Percentiles rank a stretch among this genome's conserved stretches.
These are phyloP conservation scores for Diadromus collaris DNA, from an alignment of 2,888 invertebrate species.

Conservation along the genomic window DNA sequence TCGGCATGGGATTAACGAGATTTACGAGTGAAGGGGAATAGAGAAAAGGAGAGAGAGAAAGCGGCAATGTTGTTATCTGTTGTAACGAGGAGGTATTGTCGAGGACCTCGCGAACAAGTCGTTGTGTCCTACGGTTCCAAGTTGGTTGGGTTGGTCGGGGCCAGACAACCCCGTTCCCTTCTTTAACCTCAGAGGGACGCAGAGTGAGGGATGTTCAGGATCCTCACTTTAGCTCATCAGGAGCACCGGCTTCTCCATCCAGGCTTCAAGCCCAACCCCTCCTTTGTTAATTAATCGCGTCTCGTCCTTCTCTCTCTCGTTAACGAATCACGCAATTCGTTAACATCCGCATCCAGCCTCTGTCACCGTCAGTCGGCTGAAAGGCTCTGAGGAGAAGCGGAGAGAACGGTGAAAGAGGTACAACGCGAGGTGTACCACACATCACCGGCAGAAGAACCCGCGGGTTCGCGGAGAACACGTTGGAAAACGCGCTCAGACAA, in stretches of 20 bases:
- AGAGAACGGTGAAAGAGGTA: neutral
- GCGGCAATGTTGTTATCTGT: conserved; percentile 55
- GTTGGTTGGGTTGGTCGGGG: conserved; percentile 19
- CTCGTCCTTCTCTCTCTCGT: conserved; percentile 25
- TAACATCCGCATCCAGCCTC: conserved; percentile 12
- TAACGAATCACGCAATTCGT: conserved; percentile 49
- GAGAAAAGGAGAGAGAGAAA: conserved; percentile 34
- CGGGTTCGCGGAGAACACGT: neutral
- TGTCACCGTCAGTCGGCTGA: conserved; percentile 12
- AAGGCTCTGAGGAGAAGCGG: neutral
- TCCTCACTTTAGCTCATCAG: conserved; percentile 12
- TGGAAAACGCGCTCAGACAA: neutral
- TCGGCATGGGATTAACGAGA: conserved; percentile 63
- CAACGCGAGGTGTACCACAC: neutral
- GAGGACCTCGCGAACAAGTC: conserved; percentile 51
- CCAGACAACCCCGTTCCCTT: conserved; percentile 8
- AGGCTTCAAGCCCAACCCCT: conserved; percentile 12
- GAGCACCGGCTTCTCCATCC: conserved; percentile 14
- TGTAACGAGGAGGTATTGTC: conserved; percentile 62
- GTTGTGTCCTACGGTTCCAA: conserved; percentile 46
- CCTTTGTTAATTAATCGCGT: conserved; percentile 53
- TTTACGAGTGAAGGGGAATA: conserved; percentile 54
- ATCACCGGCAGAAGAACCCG: neutral
- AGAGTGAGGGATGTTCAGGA: conserved; percentile 30
- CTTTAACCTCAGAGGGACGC: conserved; percentile 18